Evolutionary conservation across 2,888 invertebrate genomes (phyloP).

Genomic region (Allophyes oxyacanthae): DNA sequence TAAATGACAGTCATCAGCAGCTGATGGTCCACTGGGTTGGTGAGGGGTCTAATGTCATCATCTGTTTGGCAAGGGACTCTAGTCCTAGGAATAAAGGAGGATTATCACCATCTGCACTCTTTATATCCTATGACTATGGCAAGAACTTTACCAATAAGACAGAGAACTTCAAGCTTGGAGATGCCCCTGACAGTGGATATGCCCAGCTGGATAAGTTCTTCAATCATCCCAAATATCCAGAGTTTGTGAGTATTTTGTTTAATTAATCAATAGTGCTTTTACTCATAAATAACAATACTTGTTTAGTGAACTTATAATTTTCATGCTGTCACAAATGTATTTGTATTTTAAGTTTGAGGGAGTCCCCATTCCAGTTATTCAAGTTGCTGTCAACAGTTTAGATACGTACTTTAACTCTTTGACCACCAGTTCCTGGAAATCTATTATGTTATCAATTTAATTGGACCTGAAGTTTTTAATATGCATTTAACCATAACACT

Average conservation of each 20-base stretch:
- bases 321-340: no score
- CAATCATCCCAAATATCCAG: constrained; percentile 94
- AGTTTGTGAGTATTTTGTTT: constrained; percentile 91
- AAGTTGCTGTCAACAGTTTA: not conserved
- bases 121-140: constrained; percentile 96
- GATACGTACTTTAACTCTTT: no score
- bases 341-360: no score
- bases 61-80: constrained; percentile 95
- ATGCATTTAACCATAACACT: no score
- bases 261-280: not conserved
- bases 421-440: no score
- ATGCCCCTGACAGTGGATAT: constrained; percentile 85
- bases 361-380: no score
- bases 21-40: constrained; percentile 98
- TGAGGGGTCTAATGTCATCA: constrained; percentile 95
- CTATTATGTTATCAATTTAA: no score
- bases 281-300: no score
- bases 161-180: constrained; percentile 90
- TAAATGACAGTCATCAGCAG: constrained; percentile 96
- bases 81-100: constrained; percentile 84
- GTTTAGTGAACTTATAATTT: no score
- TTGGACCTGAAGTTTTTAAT: no score
- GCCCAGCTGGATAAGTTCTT: constrained; percentile 95
- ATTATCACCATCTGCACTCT: constrained; percentile 94
- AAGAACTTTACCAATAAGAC: constrained; percentile 93